phyloP scores from a whole-genome alignment of 2,797 vertebrate genomes.

The Prunella strophiata region DNA sequence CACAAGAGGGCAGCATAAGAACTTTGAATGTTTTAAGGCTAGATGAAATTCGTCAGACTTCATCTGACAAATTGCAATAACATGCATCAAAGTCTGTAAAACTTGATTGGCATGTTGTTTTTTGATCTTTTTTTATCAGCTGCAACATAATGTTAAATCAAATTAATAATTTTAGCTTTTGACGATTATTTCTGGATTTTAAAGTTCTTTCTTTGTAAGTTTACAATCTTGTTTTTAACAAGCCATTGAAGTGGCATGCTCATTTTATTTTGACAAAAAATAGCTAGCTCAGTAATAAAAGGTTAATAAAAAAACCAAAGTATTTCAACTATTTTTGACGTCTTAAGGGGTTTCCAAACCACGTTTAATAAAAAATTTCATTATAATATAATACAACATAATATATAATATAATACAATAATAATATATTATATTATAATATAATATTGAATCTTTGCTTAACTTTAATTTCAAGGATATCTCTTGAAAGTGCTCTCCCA shows the following conservation, averaged over 20 bases:
- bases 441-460: not conserved
- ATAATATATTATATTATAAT: too few relatives aligned
- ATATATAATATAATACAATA: too few relatives aligned
- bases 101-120: not conserved
- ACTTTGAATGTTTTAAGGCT: not conserved
- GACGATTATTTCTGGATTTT: not conserved
- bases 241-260: not conserved
- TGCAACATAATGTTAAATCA: not conserved
- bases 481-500: not conserved
- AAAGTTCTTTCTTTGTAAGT: not conserved
- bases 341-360: not conserved
- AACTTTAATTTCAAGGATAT: not conserved
- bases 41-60: not conserved
- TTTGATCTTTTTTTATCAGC: not conserved
- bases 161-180: not conserved
- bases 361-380: not conserved
- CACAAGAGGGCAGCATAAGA: constrained; percentile 74
- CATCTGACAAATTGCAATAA: not conserved
- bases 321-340: not conserved
- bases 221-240: not conserved
- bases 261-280: not conserved
- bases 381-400: not conserved
- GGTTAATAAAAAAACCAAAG: not conserved
- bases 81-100: not conserved
- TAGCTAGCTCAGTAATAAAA: not conserved